These are phyloP conservation scores for Coenonympha arcania DNA, from an alignment of 2,888 invertebrate genomes.

Conservation along the genomic window DNA sequence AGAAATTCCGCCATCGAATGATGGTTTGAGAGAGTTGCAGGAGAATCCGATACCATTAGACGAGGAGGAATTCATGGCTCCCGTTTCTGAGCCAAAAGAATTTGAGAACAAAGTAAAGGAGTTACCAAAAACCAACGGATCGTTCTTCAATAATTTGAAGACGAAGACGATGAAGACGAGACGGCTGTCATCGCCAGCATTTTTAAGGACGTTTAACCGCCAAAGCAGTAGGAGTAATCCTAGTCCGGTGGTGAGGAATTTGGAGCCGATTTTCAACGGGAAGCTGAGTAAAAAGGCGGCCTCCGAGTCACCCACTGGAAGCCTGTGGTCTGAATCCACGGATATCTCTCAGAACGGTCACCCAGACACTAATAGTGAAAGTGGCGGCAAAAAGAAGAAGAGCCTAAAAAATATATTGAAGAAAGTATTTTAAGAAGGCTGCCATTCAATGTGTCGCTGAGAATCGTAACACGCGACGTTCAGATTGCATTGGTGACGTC, in stretches of 20 bases:
- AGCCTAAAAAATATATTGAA: slow-evolving; percentile 84
- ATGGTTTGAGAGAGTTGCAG: slow-evolving; percentile 53
- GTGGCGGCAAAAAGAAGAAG: slow-evolving; percentile 72
- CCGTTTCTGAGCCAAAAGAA: slow-evolving; percentile 59
- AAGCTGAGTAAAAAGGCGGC: slow-evolving; percentile 51
- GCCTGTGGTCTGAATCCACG: slow-evolving; percentile 67
- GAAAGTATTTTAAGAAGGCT: slow-evolving; percentile 79
- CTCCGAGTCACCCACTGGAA: slow-evolving; percentile 64
- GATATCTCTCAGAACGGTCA: slow-evolving; percentile 61
- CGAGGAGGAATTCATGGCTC: slow-evolving; percentile 72
- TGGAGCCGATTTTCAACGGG: slow-evolving; percentile 58
- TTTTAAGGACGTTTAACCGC: slow-evolving; percentile 73
- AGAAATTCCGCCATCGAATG: slow-evolving; percentile 31
- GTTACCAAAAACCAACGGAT: slow-evolving; percentile 61
- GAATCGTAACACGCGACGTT: background rate
- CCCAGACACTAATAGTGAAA: slow-evolving; percentile 45
- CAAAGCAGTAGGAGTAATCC: slow-evolving; percentile 64
- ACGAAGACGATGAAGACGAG: slow-evolving; percentile 69
- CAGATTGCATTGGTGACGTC: no score
- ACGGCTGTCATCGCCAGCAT: slow-evolving; percentile 75
- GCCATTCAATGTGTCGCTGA: background rate
- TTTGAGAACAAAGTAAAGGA: slow-evolving; percentile 48
- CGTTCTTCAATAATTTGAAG: slow-evolving; percentile 64
- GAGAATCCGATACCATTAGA: slow-evolving; percentile 73
- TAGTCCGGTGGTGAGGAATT: slow-evolving; percentile 50